Evolutionary conservation across 2,888 invertebrate genomes (phyloP).

Genomic region (Eulithis testata): DNA sequence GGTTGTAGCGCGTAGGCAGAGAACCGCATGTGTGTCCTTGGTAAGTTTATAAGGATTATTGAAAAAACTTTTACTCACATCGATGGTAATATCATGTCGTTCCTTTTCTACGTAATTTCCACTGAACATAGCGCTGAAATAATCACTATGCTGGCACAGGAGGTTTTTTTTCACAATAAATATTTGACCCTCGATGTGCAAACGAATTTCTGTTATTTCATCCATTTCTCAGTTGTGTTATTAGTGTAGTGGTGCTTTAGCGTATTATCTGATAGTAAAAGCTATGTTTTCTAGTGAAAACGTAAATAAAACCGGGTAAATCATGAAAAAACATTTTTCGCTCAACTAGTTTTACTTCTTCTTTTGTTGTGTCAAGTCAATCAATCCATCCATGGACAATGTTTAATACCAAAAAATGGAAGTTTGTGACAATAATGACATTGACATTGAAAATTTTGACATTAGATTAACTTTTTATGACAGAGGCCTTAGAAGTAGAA

Average conservation of each 20-base stretch:
- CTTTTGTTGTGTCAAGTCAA: too few species aligned
- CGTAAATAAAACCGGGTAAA: constrained; percentile 12
- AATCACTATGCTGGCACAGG: constrained; percentile 72
- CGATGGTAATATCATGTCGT: constrained; percentile 64
- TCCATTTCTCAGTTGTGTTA: constrained; percentile 33
- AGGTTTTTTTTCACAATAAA: constrained; percentile 64
- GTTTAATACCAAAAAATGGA: too few species aligned
- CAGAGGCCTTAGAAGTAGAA: too few species aligned
- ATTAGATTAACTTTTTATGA: too few species aligned
- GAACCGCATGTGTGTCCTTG: too few species aligned
- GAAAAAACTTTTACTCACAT: constrained; percentile 55
- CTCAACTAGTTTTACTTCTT: too few species aligned
- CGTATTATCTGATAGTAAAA: constrained; percentile 11
- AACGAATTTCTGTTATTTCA: constrained; percentile 54
- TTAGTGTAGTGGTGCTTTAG: not conserved
- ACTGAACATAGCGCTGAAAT: constrained; percentile 79
- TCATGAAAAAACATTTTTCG: constrained; percentile 22
- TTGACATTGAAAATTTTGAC: too few species aligned
- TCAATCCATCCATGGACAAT: too few species aligned
- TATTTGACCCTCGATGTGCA: constrained; percentile 59
- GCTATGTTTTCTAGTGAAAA: constrained; percentile 3
- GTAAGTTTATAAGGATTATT: too few species aligned
- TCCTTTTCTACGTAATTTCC: constrained; percentile 72
- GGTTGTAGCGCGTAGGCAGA: too few species aligned
- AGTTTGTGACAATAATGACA: too few species aligned